Conservation (phyloP, 2,797 vertebrate genomes). For the Anguilla pacifica region DNA sequence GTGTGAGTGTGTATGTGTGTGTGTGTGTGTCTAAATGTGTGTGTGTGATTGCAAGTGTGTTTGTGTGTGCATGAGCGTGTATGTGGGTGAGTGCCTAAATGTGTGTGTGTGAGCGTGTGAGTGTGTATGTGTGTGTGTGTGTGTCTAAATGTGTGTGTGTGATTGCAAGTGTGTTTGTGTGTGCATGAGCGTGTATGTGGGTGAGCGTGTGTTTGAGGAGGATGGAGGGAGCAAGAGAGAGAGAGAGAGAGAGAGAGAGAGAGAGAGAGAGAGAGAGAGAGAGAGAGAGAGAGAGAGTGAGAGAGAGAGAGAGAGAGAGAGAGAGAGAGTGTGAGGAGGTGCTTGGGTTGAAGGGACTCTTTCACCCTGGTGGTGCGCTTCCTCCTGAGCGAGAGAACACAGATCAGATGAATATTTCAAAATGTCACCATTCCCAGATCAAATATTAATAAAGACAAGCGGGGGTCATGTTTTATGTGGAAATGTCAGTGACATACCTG, state of each 20-base stretch:
- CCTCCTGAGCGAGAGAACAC: neutral
- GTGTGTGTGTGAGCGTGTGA: neutral
- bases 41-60: neutral
- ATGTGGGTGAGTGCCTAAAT: neutral
- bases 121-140: neutral
- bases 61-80: neutral
- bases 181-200: no score
- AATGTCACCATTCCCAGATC: conserved; percentile 35
- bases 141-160: neutral
- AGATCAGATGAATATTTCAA: conserved; percentile 36
- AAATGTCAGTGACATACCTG: conserved; percentile 28
- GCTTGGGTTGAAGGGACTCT: neutral
- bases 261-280: neutral
- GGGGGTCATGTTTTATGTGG: conserved; percentile 22
- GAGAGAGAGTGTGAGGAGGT: neutral
- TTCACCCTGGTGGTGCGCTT: neutral
- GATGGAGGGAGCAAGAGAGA: conserved; percentile 17
- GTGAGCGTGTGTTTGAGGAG: conserved; percentile 28
- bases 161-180: no score
- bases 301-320: neutral
- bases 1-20: neutral
- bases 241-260: conserved; percentile 8
- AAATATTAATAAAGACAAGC: conserved; percentile 29
- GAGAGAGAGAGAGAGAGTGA: conserved; percentile 26
- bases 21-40: neutral